Base-by-base conservation (phyloP, 2,113 vertebrate species). In the Corvus moneduloides region DNA sequence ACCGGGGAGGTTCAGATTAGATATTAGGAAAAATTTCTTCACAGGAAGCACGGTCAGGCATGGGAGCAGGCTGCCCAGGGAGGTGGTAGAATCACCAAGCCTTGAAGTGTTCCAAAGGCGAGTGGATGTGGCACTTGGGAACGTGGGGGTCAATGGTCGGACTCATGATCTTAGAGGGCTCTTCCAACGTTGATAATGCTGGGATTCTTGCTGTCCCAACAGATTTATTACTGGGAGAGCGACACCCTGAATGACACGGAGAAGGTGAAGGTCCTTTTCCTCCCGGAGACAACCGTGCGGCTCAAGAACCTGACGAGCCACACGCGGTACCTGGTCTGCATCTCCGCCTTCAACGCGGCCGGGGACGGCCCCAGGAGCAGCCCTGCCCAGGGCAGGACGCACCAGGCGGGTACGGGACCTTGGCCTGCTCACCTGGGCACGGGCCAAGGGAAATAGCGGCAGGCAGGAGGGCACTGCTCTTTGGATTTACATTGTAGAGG, bases 221-320 rank as follows among this genome's bases (percentile, higher is more conserved):
- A 99, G 99, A 97, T 99, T 71, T 98, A 99, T 95, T 99, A 99
- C 97, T 99, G 99, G 99, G 98, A 99, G 97, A 97, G 97, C 1
- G 98, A 98, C 48, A 52, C 91, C 76, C 98, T 98, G 96, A 99
- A 99, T 9, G 98, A 98, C 66, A 99, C 98, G 0, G 99, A 99
- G 97, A 99, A 98, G 71, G 97, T 99, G 96, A 99, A 98, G 89
- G 98, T 99, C 39, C 98, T 99, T 30, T 99, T 99, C 90, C 98
- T 99, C 10, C 99, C 99, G 0, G 98, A 99, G 94, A 99, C 98
- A 0, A 80, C 58, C 0, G 90, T 99, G 76, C 98, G 97, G 26
- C 98, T 99, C 52, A 99, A 98, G 94, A 99, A 99, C 97, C 98
- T 99, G 93, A 99, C 98, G 92, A 99, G 99, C 96, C 99, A 99